phyloP scores from a whole-genome alignment of 2,113 vertebrate species.

The Fregetta grallaria region DNA sequence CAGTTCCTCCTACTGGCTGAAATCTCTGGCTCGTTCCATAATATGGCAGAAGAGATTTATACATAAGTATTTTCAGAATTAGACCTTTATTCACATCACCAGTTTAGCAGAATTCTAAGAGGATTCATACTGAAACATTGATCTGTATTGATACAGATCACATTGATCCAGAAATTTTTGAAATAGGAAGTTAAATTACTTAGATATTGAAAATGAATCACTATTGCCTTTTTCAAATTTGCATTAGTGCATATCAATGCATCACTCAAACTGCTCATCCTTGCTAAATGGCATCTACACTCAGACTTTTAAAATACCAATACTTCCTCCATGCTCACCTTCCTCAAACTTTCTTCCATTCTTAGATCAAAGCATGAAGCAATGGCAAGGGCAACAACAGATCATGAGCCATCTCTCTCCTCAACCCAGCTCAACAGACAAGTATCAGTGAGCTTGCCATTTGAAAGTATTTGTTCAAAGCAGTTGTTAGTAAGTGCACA shows the following conservation, averaged over 20 bases:
- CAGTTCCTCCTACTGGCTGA: neutral
- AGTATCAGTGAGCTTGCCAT: neutral
- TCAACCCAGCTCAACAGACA: neutral
- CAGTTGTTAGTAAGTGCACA: neutral
- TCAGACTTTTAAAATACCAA: neutral
- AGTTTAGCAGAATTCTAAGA: neutral
- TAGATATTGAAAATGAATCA: neutral
- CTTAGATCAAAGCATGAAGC: neutral
- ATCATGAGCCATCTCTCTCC: neutral
- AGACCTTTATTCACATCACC: neutral
- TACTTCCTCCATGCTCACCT: neutral
- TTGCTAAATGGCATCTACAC: neutral
- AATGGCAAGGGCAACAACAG: neutral
- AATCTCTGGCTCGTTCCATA: neutral
- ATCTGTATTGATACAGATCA: no score
- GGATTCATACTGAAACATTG: neutral
- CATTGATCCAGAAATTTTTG: neutral
- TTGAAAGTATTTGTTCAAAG: constrained; percentile 22
- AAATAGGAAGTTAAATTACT: neutral
- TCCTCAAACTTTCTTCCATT: neutral
- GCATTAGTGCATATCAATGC: neutral
- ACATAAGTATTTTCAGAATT: neutral
- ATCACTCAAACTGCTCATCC: neutral
- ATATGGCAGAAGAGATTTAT: neutral
- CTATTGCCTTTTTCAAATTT: neutral